Percentiles rank a stretch among this genome's conserved stretches.
Evolutionary conservation across 2,888 invertebrate species (phyloP).

Genomic region (Noctua fimbriata): DNA sequence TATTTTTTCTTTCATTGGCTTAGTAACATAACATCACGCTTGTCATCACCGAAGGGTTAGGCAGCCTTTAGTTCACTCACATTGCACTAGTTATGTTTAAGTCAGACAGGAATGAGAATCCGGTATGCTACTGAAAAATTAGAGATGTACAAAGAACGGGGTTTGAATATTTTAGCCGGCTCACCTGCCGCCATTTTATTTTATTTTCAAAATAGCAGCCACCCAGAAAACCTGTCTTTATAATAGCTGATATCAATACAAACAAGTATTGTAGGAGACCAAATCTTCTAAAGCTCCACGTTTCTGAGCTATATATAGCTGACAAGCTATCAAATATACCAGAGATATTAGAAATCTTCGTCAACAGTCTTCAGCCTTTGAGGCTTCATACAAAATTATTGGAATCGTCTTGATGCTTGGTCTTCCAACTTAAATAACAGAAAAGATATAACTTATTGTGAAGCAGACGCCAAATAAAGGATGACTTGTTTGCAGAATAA

Average conservation of each 20-base stretch:
- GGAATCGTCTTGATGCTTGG: background rate
- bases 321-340: too few relatives aligned
- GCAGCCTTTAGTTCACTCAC: background rate
- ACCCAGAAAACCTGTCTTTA: too few relatives aligned
- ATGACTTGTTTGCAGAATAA: background rate
- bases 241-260: too few relatives aligned
- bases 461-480: background rate
- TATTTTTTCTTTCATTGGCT: conserved; percentile 1
- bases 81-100: background rate
- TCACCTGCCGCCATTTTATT: background rate
- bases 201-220: background rate
- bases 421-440: background rate
- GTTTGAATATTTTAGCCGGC: background rate
- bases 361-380: too few relatives aligned
- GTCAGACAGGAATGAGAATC: background rate
- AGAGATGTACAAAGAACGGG: background rate
- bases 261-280: too few relatives aligned
- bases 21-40: background rate
- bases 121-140: background rate
- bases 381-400: too few relatives aligned
- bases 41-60: background rate
- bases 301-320: background rate
- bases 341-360: too few relatives aligned
- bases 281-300: background rate
- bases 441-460: background rate